Evolutionary conservation across 2,113 vertebrate genomes (phyloP), one percentile per base, ranked within the genome.

Genomic region (Ramphastos sulfuratus): DNA sequence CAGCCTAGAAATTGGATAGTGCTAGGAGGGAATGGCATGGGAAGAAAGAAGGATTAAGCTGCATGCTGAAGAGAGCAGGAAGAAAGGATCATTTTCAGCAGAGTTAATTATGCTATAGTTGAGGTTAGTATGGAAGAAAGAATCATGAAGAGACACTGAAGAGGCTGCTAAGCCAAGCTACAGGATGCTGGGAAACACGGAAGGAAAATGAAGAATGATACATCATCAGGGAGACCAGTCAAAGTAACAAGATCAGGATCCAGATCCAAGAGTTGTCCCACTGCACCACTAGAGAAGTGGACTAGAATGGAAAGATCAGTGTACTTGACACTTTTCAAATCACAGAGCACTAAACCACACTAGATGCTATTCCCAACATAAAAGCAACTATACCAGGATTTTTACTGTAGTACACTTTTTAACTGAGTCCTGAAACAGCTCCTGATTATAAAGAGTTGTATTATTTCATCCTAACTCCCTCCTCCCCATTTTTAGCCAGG

Each of bases 181-280:
- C 52, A 74, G 79, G 75, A 81, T 91, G 73, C 61, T 81, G 55
- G 82, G 69, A 94, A 90, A 91, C 58, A 95, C 65, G 83, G 85
- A 94, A 87, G 59, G 79, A 75, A 94, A 94, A 95, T 94, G 82
- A 90, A 85, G 90, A 87, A 94, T 86, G 90, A 61, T 33, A 60
- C 3, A 15, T 60, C 35, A 59, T 82, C 75, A 82, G 88, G 76
- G 46, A 88, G 19, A 83, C 24, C 16, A 89, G 20, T 90, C 89
- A 81, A 90, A 55, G 58, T 78, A 60, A 76, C 15, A 55, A 81
- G 73, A 92, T 82, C 46, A 80, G 71, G 94, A 92, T 82, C 70
- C 87, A 82, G 75, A 93, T 96, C 75, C 65, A 94, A 92, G 91
- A 94, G 79, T 71, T 95, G 91, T 89, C 92, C 82, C 87, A 92